Conservation (phyloP, 2,888 invertebrate species). For the Phengaris alcon region DNA sequence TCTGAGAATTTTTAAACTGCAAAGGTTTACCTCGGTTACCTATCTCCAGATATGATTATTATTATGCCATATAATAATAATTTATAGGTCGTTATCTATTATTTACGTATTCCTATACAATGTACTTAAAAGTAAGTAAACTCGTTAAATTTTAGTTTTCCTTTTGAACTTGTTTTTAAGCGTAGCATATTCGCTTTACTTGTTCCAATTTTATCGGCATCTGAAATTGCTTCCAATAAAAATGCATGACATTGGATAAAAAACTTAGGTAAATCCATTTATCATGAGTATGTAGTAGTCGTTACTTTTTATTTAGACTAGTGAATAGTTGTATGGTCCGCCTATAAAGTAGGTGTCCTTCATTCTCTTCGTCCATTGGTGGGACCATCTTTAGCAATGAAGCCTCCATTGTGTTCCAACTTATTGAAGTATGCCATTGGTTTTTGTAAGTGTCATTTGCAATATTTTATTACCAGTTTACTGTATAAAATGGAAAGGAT, state of each 20-base stretch:
- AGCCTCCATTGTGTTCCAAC: constrained; percentile 11
- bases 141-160: no score
- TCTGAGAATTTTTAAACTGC: no score
- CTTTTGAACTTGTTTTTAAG: no score
- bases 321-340: constrained; percentile 34
- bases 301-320: constrained; percentile 30
- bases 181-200: not conserved
- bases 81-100: no score
- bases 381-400: constrained; percentile 18
- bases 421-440: constrained; percentile 28
- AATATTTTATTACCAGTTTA: constrained; percentile 23
- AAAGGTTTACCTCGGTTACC: no score
- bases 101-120: no score
- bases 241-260: constrained; percentile 5
- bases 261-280: constrained; percentile 13
- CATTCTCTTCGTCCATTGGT: constrained; percentile 36
- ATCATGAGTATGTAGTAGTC: not conserved
- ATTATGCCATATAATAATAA: no score
- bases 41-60: no score
- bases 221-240: not conserved
- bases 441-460: constrained; percentile 34
- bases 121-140: no score
- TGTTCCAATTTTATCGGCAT: not conserved
- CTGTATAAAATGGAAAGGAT: not conserved
- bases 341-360: constrained; percentile 38